Evolutionary conservation across 2,797 vertebrate species (phyloP), one percentile per base, ranked within the genome.

Genomic region (Alcedo quadribrachys): DNA sequence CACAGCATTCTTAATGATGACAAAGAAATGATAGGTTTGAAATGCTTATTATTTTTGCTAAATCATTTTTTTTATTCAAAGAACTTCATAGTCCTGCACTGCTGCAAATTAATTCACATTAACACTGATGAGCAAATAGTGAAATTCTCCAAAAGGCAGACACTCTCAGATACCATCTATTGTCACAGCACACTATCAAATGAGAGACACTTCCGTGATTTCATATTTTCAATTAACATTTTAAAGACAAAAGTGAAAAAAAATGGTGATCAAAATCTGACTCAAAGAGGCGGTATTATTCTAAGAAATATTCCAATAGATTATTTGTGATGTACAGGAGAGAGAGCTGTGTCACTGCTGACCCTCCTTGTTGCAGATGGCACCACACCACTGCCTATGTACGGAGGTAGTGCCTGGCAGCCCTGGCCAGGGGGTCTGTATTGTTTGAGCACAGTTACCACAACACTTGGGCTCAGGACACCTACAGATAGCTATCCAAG

Each of bases 401-500:
- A 24, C 0, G 3, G 37, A 70, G 43, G 30, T 70, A 71, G 33
- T 1, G 0, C n/a, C 63, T 6, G 25, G 35, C 70, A 77, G 66
- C 27, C 42, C 14, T 0, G 3, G 18, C 28, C 60, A 61, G 42
- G n/a, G 25, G 8, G 3, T 0, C 33, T 25, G 15, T 19, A 9
- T 11, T 17, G 53, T 50, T 25, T 20, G 19, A 81, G 2, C 9
- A 0, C 0, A 12, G 66, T 24, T 22, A 42, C 9, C 15, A 1
- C 0, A 2, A 15, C 5, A 8, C 6, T 0, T 0, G 61, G 22
- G 33, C 53, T 42, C 4, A 0, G 73, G 24, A 78, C 62, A 32
- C 24, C 57, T 65, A 55, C 73, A 20, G 32, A 0, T 1, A 0
- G 51, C 51, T 60, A 22, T 11, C 57, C 0, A 7, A 28, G 33